A percentile compares a stretch with the other conserved stretches of the same genome.
These are phyloP conservation scores for Diplazon laetatorius DNA, from an alignment of 2,888 invertebrate genomes.

Conservation along the genomic window DNA sequence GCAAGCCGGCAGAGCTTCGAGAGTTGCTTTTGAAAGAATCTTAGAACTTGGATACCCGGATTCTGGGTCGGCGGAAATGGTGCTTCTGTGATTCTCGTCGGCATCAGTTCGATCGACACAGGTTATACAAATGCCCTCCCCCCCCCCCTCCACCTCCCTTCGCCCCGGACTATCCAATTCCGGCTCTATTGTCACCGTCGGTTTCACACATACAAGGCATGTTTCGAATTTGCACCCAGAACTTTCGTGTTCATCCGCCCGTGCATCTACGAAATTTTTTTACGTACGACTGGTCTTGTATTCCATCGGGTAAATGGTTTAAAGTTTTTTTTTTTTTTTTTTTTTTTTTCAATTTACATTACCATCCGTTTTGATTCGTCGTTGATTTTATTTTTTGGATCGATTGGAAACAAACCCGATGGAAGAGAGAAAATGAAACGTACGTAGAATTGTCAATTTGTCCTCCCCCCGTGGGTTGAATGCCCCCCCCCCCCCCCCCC, in stretches of 20 bases:
- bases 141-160: too few relatives aligned
- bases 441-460: background rate
- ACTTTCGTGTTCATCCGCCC: background rate
- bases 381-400: too few relatives aligned
- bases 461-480: too few relatives aligned
- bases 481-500: too few relatives aligned
- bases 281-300: background rate
- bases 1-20: background rate
- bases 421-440: background rate
- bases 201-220: background rate
- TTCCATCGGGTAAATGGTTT: background rate
- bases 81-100: conserved; percentile 6
- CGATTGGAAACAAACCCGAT: background rate
- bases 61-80: conserved; percentile 9
- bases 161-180: background rate
- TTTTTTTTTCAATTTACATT: too few relatives aligned
- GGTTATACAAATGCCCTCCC: too few relatives aligned
- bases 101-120: background rate
- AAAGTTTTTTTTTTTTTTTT: background rate
- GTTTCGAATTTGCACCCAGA: background rate
- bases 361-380: too few relatives aligned
- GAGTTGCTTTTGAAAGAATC: conserved; percentile 5
- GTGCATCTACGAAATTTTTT: background rate
- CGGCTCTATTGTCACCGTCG: background rate
- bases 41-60: background rate